These are phyloP conservation scores for Bradypodion pumilum DNA, from an alignment of 2,797 vertebrate species.

Conservation along the genomic window DNA sequence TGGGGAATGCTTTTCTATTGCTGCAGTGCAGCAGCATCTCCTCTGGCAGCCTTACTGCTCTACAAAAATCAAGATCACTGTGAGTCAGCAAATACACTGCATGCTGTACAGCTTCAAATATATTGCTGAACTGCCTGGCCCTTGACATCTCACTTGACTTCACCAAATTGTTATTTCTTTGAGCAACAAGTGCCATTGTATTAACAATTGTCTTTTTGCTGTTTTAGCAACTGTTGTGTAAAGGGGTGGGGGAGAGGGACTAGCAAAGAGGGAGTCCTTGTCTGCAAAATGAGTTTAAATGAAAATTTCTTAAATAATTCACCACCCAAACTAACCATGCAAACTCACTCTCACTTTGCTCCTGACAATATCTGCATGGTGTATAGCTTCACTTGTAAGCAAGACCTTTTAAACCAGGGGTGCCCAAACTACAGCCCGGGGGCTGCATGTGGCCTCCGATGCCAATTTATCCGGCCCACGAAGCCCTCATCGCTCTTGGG, in stretches of 20 bases:
- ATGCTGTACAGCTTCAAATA: slow-evolving; percentile 42
- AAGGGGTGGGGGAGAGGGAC: neutral
- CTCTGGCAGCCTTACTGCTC: slow-evolving; percentile 58
- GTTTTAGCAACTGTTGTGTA: neutral
- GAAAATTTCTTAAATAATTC: neutral
- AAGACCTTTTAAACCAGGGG: too few relatives aligned
- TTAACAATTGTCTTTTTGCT: neutral
- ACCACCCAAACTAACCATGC: neutral
- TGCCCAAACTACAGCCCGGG: too few relatives aligned
- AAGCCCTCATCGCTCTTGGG: too few relatives aligned
- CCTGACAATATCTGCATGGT: too few relatives aligned
- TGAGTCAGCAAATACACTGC: slow-evolving; percentile 64
- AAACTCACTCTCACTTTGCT: too few relatives aligned
- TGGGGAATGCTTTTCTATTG: slow-evolving; percentile 50
- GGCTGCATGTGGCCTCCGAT: too few relatives aligned
- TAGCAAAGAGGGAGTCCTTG: neutral
- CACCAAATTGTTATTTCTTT: slow-evolving; percentile 31
- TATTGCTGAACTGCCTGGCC: slow-evolving; percentile 46
- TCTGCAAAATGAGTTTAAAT: neutral
- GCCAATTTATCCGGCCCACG: too few relatives aligned
- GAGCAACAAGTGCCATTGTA: neutral
- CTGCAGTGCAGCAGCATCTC: slow-evolving; percentile 72
- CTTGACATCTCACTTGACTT: slow-evolving; percentile 59
- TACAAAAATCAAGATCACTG: slow-evolving; percentile 60
- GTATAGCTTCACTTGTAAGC: too few relatives aligned